Evolutionary conservation across 1,140 invertebrate genomes (phyloP), one percentile per base, ranked within the genome.

Genomic region (Drosophila pruinosa): DNA sequence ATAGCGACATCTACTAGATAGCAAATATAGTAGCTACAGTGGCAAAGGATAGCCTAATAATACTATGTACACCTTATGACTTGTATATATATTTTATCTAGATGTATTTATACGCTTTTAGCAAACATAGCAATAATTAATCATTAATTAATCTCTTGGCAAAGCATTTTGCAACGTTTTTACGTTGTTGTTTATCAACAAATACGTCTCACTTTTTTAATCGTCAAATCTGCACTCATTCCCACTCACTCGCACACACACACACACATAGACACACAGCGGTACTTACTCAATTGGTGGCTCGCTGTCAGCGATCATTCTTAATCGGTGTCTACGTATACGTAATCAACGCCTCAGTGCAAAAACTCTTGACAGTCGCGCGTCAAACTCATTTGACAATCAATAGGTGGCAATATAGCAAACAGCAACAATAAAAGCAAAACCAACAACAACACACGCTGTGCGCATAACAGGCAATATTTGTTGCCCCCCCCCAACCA

Each of bases 311-410:
- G 38, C 43, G 63, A 65, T 57, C 52, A 38, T n/a, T 56, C 41
- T 65, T 65, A 65, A 64, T 63, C 34, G 31, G 10, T 59, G 43
- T 56, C 59, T 19, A 58, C 64, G 77, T 79, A 80, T 79, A 79
- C 78, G 78, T 81, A 80, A 80, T 80, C 58, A 58, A 65, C 53
- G 68, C 58, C 62, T 43, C 74, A 71, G 26, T 67, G 77, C 77
- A 41, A 39, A 41, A 39, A 22, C 65, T 31, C 36, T 78, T 72
- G 77, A 80, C 77, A 67, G 62, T 15, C 65, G 45, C 65, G 58
- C 76, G 72, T 76, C 78, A 76, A 76, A 80, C 72, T 67, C 68
- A 81, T 76, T 81, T 75, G 77, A 80, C 77, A 72, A 71, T 72
- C 65, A 72, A 75, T 75, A 70, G 58, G 52, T 45, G 48, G 56